Evolutionary conservation across 2,797 vertebrate genomes (phyloP), one percentile per base, ranked within the genome.

Genomic region (Mastacembelus armatus): DNA sequence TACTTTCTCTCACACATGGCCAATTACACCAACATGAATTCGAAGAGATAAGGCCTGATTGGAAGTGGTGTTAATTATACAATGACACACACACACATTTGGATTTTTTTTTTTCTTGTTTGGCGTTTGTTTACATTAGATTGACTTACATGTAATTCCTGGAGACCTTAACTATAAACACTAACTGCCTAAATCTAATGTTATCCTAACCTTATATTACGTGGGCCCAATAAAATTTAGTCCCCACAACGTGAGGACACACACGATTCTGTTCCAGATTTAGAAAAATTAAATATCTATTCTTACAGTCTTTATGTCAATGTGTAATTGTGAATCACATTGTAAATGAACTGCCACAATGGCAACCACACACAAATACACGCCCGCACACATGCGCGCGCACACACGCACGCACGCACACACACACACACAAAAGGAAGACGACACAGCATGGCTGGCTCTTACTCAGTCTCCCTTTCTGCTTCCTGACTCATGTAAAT

Each of bases 1-100:
- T 62, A 60, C 82, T 74, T 78, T 88, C 59, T 75, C 45, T 54
- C 47, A 48, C 59, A 74, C 44, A 30, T 4, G 68, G 54, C 3
- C 27, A 50, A 36, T 16, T 14, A 58, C 24, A 36, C 5, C 32
- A 11, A 81, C 35, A 74, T 10, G 10, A 10, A 32, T 7, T 8
- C 30, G 32, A 7, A 63, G 22, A 61, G 38, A 83, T 66, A 39
- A 59, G 48, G 7, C 48, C 49, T 77, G 79, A 80, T 58, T 56
- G 18, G 62, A 82, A 44, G 30, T 48, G 44, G 22, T 71, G 64
- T 59, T 70, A 74, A 77, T 62, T 75, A 63, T 16, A 73, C 56
- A 2, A 10, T 11, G 9, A 24, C 51, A 63, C n/a, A 30, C 51
- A 45, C 45, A 66, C 61, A 63, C 16, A 65, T 9, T 18, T 35